Evolutionary conservation across 2,797 vertebrate species (phyloP), one percentile per base, ranked within the genome.

Genomic region (Xiphophorus birchmanni): DNA sequence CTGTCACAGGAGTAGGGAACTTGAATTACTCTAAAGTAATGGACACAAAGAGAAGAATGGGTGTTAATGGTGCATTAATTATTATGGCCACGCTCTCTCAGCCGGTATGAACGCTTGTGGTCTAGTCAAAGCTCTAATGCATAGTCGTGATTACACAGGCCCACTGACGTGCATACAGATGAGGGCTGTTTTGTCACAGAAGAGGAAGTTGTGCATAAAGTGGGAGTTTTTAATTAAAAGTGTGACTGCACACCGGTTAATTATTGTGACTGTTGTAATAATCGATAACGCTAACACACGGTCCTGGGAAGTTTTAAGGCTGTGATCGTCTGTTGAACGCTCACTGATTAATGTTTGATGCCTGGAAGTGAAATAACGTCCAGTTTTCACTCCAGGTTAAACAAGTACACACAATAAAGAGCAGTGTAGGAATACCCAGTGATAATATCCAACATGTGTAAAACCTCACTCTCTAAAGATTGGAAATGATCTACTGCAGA

Each of bases 151-250:
- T 90, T 79, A 83, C 69, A 83, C 77, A 88, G 89, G 82, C 82
- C 29, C 37, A 18, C 73, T 45, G 84, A 74, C 0, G 18, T 26
- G 90, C 79, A 89, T 92, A 81, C 80, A 84, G 85, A 93, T 89
- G 77, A 9, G 35, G 44, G 29, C 58, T 71, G 5, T 47, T 56
- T 71, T 32, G 5, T 37, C 60, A 5, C 79, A 72, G n/a, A 63
- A 71, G 72, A 85, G 82, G 26, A 44, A 67, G 37, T 85, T 92
- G 84, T 82, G 82, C 74, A 81, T 69, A 79, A 82, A 82, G 84
- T 74, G 73, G 79, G 81, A 75, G 72, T 83, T 85, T 90, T 92
- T 91, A 94, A 94, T 94, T 92, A 92, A 91, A 83, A 82, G 78
- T 88, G 10, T 35, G 74, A 65, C 81, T 84, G 85, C 85, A 87